These are phyloP conservation scores for Phylloscopus collybita DNA, from an alignment of 2,797 vertebrate species.

Conservation along the genomic window DNA sequence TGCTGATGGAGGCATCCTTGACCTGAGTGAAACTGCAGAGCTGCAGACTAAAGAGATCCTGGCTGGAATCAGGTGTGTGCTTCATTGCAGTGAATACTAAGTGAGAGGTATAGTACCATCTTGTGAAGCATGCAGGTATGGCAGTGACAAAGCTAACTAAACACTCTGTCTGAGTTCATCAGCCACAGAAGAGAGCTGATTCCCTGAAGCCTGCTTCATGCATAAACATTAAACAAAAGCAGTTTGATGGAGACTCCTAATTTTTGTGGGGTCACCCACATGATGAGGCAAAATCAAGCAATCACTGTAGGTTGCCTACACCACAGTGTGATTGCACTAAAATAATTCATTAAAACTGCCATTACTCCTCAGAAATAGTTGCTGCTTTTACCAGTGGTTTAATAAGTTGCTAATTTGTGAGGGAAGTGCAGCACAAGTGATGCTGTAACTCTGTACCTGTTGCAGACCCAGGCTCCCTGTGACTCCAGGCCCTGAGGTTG, in stretches of 20 bases:
- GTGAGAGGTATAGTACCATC: background rate
- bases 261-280: background rate
- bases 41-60: background rate
- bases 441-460: background rate
- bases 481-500: rapidly evolving
- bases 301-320: background rate
- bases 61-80: background rate
- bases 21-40: background rate
- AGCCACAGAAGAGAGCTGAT: background rate
- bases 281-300: background rate
- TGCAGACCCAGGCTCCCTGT: background rate
- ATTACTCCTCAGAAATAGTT: background rate
- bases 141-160: background rate
- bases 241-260: background rate
- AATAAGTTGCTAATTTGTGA: background rate
- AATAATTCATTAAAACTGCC: background rate
- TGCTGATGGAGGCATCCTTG: background rate
- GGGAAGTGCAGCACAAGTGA: rapidly evolving
- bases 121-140: background rate
- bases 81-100: background rate
- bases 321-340: rapidly evolving
- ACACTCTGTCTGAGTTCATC: background rate
- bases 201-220: background rate
- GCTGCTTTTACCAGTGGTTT: background rate
- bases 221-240: background rate